phyloP scores from a whole-genome alignment of 2,113 vertebrate genomes.

The Petrocephalus microphthalmus region DNA sequence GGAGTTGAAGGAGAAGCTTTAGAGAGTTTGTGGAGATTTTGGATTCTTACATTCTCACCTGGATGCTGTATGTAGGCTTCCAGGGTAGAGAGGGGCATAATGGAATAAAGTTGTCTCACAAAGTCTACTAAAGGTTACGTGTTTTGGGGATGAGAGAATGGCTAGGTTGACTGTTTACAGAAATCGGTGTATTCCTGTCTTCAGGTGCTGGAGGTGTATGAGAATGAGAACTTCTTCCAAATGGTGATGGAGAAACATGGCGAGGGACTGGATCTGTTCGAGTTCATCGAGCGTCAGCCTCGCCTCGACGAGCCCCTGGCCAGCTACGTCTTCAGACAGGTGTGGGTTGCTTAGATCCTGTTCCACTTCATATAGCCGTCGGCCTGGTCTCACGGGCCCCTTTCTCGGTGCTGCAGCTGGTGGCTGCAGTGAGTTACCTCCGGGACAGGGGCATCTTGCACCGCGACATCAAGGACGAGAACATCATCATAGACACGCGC shows the following conservation, averaged over 20 bases:
- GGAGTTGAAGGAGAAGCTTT: background rate
- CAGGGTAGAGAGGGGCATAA: background rate
- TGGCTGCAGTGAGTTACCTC: slow-evolving; percentile 79
- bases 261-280: slow-evolving; percentile 82
- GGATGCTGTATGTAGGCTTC: background rate
- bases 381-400: background rate
- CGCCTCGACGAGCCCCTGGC: slow-evolving; percentile 79
- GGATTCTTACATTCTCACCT: background rate
- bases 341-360: slow-evolving; percentile 38
- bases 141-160: background rate
- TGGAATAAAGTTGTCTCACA: background rate
- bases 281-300: slow-evolving; percentile 85
- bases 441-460: slow-evolving; percentile 72
- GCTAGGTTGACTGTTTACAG: background rate
- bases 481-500: slow-evolving; percentile 81
- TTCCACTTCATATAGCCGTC: background rate
- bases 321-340: slow-evolving; percentile 91
- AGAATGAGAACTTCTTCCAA: slow-evolving; percentile 84
- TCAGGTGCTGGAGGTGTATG: slow-evolving; percentile 82
- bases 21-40: background rate
- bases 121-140: background rate
- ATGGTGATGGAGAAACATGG: slow-evolving; percentile 95
- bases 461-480: slow-evolving; percentile 91
- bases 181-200: slow-evolving; percentile 1
- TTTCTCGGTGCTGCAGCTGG: slow-evolving; percentile 62